These are phyloP conservation scores for Porites australiensis DNA, from an alignment of 64 coral and sea anemone species.

Conservation along the genomic window DNA sequence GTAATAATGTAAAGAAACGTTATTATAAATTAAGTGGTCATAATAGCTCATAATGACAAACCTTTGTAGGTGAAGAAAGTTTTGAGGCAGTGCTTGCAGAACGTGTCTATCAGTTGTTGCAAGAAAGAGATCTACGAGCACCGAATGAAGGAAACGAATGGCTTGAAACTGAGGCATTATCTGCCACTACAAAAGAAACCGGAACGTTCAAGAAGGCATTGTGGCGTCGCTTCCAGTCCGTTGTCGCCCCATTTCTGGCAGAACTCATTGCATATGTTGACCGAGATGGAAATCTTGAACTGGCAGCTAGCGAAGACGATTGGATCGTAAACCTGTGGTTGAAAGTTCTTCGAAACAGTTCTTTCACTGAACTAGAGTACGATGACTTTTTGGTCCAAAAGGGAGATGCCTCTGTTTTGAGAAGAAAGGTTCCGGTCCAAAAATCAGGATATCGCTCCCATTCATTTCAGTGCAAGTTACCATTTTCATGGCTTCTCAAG, in stretches of 20 bases:
- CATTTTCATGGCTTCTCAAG: conserved; percentile 88
- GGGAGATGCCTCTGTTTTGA: conserved; percentile 3
- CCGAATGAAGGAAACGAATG: conserved; percentile 29
- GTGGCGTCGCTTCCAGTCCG: conserved; percentile 74
- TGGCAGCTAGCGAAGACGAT: not conserved
- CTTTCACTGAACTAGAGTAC: conserved; percentile 47
- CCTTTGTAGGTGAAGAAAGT: not conserved
- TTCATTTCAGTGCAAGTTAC: conserved; percentile 67
- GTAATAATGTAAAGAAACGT: no score
- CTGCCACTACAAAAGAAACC: conserved; percentile 57
- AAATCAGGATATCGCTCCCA: conserved; percentile 55
- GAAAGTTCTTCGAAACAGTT: conserved; percentile 19
- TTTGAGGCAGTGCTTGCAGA: conserved; percentile 35
- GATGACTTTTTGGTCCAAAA: conserved; percentile 58
- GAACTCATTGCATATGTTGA: conserved; percentile 84
- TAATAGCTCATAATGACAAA: no score
- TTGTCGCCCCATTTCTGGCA: conserved; percentile 75
- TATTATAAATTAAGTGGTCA: no score
- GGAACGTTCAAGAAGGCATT: conserved; percentile 86
- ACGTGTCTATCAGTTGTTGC: conserved; percentile 34
- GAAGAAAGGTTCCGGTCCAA: conserved; percentile 58
- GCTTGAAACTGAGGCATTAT: conserved; percentile 66
- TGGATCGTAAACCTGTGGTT: conserved; percentile 70
- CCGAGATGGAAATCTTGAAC: conserved; percentile 67
- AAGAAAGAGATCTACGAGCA: conserved; percentile 54